phyloP scores from a whole-genome alignment of 2,797 vertebrate genomes.

The Bovichtus variegatus region DNA sequence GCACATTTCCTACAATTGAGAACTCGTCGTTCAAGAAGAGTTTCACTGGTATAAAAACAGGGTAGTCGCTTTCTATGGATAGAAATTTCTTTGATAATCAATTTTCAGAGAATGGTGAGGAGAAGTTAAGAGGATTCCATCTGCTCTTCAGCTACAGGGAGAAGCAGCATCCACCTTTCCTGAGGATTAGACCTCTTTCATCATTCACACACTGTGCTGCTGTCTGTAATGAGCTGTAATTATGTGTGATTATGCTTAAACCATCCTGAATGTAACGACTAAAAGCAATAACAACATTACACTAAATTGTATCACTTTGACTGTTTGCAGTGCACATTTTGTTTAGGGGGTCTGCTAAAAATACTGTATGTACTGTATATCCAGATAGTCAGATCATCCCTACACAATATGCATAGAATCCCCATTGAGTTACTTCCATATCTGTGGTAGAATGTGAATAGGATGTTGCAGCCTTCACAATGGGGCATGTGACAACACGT shows the following conservation, averaged over 20 bases:
- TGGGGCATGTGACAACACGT: constrained; percentile 57
- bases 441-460: constrained; percentile 47
- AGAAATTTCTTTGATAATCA: constrained; percentile 25
- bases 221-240: constrained; percentile 55
- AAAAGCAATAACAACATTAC: constrained; percentile 35
- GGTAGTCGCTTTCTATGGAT: constrained; percentile 4
- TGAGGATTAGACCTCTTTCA: constrained; percentile 46
- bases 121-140: constrained; percentile 21
- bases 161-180: constrained; percentile 43
- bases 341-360: constrained; percentile 38
- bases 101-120: constrained; percentile 14
- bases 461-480: constrained; percentile 48
- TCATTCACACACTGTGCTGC: constrained; percentile 28
- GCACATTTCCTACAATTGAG: neutral
- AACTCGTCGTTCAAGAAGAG: neutral
- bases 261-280: constrained; percentile 34
- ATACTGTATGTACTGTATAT: constrained; percentile 18
- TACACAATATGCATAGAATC: constrained; percentile 3
- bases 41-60: neutral
- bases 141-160: constrained; percentile 16
- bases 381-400: constrained; percentile 8
- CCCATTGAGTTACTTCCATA: constrained; percentile 22
- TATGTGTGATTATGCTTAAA: constrained; percentile 62
- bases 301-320: constrained; percentile 40
- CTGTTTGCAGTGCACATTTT: constrained; percentile 18